phyloP scores from a whole-genome alignment of 2,797 vertebrate species.

The Danionella dracula region DNA sequence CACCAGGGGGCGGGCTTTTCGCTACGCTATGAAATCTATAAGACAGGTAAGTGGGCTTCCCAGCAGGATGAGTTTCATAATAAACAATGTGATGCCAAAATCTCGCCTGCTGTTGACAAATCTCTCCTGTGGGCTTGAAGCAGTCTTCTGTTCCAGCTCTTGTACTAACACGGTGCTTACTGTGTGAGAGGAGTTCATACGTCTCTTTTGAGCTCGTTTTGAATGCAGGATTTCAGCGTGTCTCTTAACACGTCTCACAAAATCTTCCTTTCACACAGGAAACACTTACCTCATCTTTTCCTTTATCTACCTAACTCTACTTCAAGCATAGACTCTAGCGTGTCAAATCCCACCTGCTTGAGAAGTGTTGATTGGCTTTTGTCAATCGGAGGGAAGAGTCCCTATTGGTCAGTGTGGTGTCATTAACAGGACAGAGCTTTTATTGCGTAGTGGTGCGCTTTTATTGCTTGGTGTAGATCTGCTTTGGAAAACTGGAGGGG shows the following conservation, averaged over 20 bases:
- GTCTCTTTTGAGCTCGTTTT: slow-evolving; percentile 6
- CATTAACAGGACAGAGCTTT: not conserved
- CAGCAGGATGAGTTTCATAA: slow-evolving; percentile 1
- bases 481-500: slow-evolving; percentile 19
- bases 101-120: slow-evolving; percentile 1
- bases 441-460: not conserved
- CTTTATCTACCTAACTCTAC: slow-evolving; percentile 12
- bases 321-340: not conserved
- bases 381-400: slow-evolving; percentile 30
- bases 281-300: slow-evolving; percentile 21
- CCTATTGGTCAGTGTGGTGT: slow-evolving; percentile 22
- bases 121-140: slow-evolving; percentile 5
- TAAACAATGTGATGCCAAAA: slow-evolving; percentile 4
- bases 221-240: slow-evolving; percentile 15
- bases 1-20: slow-evolving; percentile 97
- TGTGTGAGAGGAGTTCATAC: slow-evolving; percentile 1
- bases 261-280: slow-evolving; percentile 41
- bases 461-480: slow-evolving; percentile 2
- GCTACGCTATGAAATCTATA: slow-evolving; percentile 96
- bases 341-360: slow-evolving; percentile 31
- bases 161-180: slow-evolving; percentile 5
- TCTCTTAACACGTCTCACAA: slow-evolving; percentile 30
- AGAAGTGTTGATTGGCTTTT: slow-evolving; percentile 34
- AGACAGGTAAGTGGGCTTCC: slow-evolving; percentile 74
- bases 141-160: not conserved